A percentile compares a stretch with the other conserved stretches of the same genome.
Evolutionary conservation across 2,797 vertebrate species (phyloP).

Genomic region (Sebastes miniatus): DNA sequence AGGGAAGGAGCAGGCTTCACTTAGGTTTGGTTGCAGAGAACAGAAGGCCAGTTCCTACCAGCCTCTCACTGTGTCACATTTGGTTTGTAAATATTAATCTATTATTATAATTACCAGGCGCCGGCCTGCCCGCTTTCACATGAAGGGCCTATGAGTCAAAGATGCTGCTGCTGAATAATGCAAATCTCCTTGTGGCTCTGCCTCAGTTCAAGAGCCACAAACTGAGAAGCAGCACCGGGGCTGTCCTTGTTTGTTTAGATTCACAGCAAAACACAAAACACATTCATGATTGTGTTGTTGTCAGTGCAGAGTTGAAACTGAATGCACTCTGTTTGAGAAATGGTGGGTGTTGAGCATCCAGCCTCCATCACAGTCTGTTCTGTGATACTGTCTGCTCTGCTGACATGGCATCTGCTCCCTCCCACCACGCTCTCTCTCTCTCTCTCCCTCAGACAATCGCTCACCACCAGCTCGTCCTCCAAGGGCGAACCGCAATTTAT

Average conservation of each 20-base stretch:
- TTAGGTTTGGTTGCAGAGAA: background rate
- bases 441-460: constrained; percentile 29
- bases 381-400: constrained; percentile 57
- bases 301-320: background rate
- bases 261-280: background rate
- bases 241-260: constrained; percentile 7
- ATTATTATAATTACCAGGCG: constrained; percentile 33
- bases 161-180: constrained; percentile 61
- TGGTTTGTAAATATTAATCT: constrained; percentile 57
- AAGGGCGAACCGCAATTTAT: constrained; percentile 70
- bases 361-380: constrained; percentile 47
- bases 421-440: background rate
- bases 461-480: constrained; percentile 47
- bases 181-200: constrained; percentile 43
- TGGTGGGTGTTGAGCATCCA: constrained; percentile 6
- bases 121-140: constrained; percentile 28
- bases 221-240: background rate
- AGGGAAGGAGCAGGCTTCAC: background rate
- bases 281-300: background rate
- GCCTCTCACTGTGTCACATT: constrained; percentile 30
- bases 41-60: background rate
- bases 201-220: constrained; percentile 32
- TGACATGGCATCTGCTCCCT: constrained; percentile 68
- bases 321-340: background rate
- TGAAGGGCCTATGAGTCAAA: constrained; percentile 45